phyloP scores from a whole-genome alignment of 2,113 vertebrate genomes.

The Phoxinus phoxinus region DNA sequence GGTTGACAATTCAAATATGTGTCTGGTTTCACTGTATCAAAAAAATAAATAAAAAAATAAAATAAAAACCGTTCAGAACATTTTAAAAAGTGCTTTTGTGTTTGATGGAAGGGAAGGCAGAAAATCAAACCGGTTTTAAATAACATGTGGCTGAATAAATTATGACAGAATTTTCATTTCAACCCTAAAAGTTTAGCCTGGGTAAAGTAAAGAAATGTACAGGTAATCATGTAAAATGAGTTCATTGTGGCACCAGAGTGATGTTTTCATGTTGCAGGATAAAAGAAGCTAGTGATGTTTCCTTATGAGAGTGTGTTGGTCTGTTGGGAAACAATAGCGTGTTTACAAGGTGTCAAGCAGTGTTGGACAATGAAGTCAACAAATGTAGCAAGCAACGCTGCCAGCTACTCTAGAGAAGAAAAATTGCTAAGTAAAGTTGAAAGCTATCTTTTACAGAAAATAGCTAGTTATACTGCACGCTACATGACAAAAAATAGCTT shows the following conservation, averaged over 20 bases:
- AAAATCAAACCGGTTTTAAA: neutral
- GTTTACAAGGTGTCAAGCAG: neutral
- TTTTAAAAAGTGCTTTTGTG: neutral
- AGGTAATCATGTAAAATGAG: neutral
- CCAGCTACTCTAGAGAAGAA: neutral
- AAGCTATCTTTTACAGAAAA: neutral
- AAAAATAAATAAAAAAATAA: too few species aligned
- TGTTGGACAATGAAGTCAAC: neutral
- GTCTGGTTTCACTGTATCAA: neutral
- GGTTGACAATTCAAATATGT: too few species aligned
- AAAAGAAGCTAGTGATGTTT: neutral
- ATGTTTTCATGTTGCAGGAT: neutral
- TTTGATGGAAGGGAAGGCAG: neutral
- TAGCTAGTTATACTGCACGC: neutral
- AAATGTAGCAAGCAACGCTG: neutral
- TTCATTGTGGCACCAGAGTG: neutral
- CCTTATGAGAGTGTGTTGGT: neutral
- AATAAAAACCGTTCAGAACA: neutral
- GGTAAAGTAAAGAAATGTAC: neutral
- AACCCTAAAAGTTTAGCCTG: neutral
- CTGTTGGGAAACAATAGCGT: neutral
- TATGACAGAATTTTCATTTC: neutral
- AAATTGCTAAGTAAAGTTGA: neutral
- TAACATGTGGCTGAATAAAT: neutral
- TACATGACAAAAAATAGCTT: neutral